These are phyloP conservation scores for Gracilinanus agilis DNA, from an alignment of 2,113 vertebrate genomes.

Conservation along the genomic window DNA sequence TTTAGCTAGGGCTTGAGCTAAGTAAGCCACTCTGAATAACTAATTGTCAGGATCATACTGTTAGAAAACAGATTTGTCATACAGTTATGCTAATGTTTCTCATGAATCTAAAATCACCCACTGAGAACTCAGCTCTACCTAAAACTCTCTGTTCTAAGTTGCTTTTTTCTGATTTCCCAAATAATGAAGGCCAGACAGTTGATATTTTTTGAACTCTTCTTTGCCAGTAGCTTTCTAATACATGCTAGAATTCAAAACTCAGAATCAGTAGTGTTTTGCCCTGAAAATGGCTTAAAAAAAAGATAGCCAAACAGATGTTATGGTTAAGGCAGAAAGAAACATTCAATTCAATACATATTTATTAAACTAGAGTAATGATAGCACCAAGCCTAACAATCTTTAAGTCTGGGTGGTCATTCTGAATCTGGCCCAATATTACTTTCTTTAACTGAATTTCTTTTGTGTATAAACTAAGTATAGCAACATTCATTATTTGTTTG, in stretches of 20 bases:
- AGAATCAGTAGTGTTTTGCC: background rate
- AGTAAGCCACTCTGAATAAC: conserved; percentile 11
- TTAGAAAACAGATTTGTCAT: conserved; percentile 1
- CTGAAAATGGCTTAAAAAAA: background rate
- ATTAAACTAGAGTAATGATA: background rate
- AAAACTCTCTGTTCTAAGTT: background rate
- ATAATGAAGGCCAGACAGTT: background rate
- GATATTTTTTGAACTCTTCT: background rate
- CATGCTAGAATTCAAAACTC: background rate
- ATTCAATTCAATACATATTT: background rate
- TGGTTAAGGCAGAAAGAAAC: background rate
- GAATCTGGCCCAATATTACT: background rate
- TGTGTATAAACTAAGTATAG: background rate
- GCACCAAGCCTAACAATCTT: background rate
- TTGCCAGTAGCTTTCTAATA: background rate
- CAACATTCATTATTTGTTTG: background rate
- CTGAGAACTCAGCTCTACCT: conserved; percentile 15
- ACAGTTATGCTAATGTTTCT: background rate
- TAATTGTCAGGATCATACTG: background rate
- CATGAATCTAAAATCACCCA: background rate
- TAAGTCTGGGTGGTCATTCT: background rate
- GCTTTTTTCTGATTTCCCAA: background rate
- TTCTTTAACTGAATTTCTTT: background rate
- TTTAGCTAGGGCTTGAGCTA: background rate
- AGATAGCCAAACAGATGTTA: background rate